Base-by-base conservation (phyloP, 2,888 invertebrate genomes). In the Drosophila atripex region DNA sequence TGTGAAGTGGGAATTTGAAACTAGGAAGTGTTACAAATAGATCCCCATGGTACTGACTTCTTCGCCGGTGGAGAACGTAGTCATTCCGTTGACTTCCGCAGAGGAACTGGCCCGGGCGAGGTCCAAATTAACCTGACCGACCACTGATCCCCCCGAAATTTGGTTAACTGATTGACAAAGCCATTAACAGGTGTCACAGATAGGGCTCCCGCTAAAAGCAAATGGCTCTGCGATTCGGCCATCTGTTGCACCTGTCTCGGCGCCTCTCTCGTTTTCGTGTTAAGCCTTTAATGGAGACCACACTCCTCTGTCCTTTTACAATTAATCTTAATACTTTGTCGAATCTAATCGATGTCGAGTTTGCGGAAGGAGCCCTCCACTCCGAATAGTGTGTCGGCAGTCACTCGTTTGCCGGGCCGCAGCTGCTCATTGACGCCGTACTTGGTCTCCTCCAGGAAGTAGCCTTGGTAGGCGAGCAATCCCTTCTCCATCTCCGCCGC, bases 311-410 rank as follows among this genome's bases (percentile, higher is more conserved):
- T 12, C 18, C 21, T 9, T 43, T 14, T 32, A 46, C 16, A 46
- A 32, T 28, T 39, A 49, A 43, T 43, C 32, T 39, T 8, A 38
- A 46, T 12, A 32, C 9, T 21, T 23, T 43, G n/a, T 2, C n/a
- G 4, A 14, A 0, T 30, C 70, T 77, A 89, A 60, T 89, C 90
- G 28, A 90, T 83, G 66, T 90, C 87, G 38, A 89, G 60, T 64
- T 90, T 88, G 23, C 90, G 78, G 68, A 90, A 90, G n/a, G 90
- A 84, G 25, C 89, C 89, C 21, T 89, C 88, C 32, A 79, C 71
- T 14, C 90, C 90, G 47, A 90, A 90, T 6, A 90, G 57, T 0
- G 75, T 64, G 38, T 89, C 80, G 5, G 77, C 54, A 39, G 53
- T 78, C 0, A 86, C 43, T 4, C 68, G 58, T 8, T 76, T 79